Percentiles rank a stretch among this genome's conserved stretches.
phyloP scores from a whole-genome alignment of 2,113 vertebrate genomes.

The Scomber japonicus region DNA sequence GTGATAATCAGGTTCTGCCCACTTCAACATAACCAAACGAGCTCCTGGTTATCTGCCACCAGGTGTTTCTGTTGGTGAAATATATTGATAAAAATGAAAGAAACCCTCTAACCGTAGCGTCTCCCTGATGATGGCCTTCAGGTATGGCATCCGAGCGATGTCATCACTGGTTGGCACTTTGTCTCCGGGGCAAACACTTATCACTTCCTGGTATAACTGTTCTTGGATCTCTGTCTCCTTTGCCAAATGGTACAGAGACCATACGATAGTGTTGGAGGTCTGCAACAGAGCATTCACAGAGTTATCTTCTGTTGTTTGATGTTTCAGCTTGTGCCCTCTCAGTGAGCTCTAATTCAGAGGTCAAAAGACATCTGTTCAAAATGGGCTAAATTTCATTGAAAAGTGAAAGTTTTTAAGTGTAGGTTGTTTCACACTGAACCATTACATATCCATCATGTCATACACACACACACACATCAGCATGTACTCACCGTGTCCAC shows the following conservation, averaged over 20 bases:
- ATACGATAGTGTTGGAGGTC: conserved; percentile 89
- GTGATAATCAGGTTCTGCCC: no score
- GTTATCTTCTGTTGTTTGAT: neutral
- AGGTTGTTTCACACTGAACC: neutral
- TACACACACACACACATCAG: neutral
- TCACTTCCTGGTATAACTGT: conserved; percentile 82
- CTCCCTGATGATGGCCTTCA: conserved; percentile 86
- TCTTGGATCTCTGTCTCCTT: conserved; percentile 81
- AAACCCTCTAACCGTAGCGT: conserved; percentile 80
- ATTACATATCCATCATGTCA: neutral
- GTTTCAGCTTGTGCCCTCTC: neutral
- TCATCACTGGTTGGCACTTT: conserved; percentile 79
- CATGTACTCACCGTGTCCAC: conserved; percentile 85
- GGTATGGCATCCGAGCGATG: conserved; percentile 82
- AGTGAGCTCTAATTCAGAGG: no score
- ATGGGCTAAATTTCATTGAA: no score
- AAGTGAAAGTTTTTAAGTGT: no score
- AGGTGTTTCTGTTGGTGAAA: neutral
- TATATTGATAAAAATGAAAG: neutral
- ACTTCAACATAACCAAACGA: no score
- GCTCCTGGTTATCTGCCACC: no score
- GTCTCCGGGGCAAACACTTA: conserved; percentile 76
- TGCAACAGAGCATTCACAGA: conserved; percentile 37
- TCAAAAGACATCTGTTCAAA: no score
- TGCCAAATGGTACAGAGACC: conserved; percentile 85